phyloP scores from a whole-genome alignment of 2,797 vertebrate genomes.

The Tokudaia muenninki region DNA sequence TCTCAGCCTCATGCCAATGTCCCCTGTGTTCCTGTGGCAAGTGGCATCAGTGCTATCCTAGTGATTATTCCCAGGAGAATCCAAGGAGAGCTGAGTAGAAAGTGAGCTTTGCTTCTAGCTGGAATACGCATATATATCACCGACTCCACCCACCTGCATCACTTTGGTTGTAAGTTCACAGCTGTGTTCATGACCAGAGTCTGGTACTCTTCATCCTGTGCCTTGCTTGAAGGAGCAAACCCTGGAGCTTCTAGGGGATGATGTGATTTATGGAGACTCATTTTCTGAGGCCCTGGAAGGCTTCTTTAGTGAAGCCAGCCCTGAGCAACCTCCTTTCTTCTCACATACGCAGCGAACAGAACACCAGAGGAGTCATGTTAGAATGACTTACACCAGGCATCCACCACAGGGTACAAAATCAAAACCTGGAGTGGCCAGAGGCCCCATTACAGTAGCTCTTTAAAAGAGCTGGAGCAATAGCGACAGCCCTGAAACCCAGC shows the following conservation, averaged over 20 bases:
- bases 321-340: background rate
- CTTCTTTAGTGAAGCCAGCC: background rate
- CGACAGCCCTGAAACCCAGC: background rate
- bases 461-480: background rate
- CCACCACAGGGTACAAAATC: background rate
- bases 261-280: background rate
- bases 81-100: background rate
- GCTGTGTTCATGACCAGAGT: background rate
- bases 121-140: background rate
- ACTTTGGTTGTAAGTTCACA: background rate
- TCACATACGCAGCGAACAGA: background rate
- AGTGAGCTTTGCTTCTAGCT: background rate
- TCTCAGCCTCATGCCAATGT: background rate
- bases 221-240: background rate
- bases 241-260: background rate
- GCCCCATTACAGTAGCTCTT: background rate
- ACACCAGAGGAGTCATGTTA: background rate
- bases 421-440: background rate
- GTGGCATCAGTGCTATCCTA: background rate
- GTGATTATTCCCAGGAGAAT: background rate
- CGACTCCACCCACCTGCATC: background rate
- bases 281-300: conserved; percentile 53
- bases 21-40: background rate
- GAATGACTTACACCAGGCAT: too few species aligned
- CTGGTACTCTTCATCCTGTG: background rate